Evolutionary conservation across 2,113 vertebrate genomes (phyloP), one percentile per base, ranked within the genome.

Genomic region (Oceanodroma tethys): DNA sequence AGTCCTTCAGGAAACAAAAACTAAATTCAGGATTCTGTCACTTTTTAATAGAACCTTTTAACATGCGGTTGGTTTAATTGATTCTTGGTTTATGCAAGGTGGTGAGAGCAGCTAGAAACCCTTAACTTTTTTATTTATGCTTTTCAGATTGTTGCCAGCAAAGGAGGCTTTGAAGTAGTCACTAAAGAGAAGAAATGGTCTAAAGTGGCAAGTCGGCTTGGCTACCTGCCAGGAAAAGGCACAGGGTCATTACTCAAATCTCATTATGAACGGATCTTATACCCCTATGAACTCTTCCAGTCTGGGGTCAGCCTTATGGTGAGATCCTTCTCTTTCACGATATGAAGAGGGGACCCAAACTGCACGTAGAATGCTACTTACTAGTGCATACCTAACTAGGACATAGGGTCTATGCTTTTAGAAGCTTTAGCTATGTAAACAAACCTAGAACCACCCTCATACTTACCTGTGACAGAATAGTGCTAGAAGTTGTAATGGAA

Each of bases 101-200:
- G 52, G 8, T 60, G 34, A 87, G 68, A 90, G 34, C 48, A 71
- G 48, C 50, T 81, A 32, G 36, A 70, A 82, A 3, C n/a, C 40
- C 20, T 25, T n/a, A 29, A 56, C 21, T 15, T 11, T 42, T 58
- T 79, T 45, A 80, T 95, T 94, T 60, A 34, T 97, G 58, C 4
- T 1, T 96, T 99, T 94, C 97, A 99, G 99, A 98, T 99, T 47
- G 99, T 99, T 94, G 99, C 99, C 76, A 98, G 98, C 23, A 99
- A 99, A 97, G 99, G 99, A 30, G 99, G 99, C 73, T 99, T 99
- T 98, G 99, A 99, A 97, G 96, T 98, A 2, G 98, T 99, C 73
- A 99, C 99, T 95, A 99, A 99, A 97, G 99, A 99, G 97, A 99
- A 99, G 98, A 98, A 98, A 30, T 99, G 99, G 99, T 99, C 99